Conservation (phyloP, 2,113 vertebrate genomes). For the Grus americana region DNA sequence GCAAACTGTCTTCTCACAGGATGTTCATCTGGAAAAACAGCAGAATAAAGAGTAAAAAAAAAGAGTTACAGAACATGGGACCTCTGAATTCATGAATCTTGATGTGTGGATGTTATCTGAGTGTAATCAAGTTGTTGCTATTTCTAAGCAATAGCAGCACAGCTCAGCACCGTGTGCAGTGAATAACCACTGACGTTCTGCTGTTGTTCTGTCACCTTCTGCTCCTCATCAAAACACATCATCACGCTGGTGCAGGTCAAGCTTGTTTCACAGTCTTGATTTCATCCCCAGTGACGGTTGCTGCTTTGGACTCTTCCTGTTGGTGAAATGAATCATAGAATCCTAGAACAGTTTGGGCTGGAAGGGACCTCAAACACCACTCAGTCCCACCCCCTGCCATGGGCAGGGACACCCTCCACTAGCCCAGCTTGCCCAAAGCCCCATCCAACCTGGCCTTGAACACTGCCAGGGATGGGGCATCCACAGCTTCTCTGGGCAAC, state of each 20-base stretch:
- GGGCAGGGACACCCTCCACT: too few relatives aligned
- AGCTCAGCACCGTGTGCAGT: background rate
- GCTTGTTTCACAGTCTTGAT: background rate
- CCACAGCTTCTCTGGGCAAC: too few relatives aligned
- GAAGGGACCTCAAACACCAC: too few relatives aligned
- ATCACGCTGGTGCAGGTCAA: background rate
- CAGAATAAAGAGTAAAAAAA: background rate
- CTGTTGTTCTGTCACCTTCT: background rate
- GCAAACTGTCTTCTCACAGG: background rate
- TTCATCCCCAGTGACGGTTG: background rate
- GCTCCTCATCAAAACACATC: background rate
- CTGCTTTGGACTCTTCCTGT: background rate
- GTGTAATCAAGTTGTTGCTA: background rate
- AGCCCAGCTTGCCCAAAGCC: too few relatives aligned
- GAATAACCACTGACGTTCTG: background rate
- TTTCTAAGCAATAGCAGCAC: background rate
- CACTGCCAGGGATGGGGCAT: too few relatives aligned
- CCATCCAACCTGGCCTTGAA: too few relatives aligned
- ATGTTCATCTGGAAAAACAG: background rate
- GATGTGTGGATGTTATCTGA: rapidly evolving
- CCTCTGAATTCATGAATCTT: background rate
- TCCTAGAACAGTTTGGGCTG: too few relatives aligned
- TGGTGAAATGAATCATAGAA: background rate
- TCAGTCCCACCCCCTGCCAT: too few relatives aligned
- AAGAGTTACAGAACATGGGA: background rate